These are phyloP conservation scores for Halyomorpha halys DNA, from an alignment of 1,140 invertebrate species.

Conservation along the genomic window DNA sequence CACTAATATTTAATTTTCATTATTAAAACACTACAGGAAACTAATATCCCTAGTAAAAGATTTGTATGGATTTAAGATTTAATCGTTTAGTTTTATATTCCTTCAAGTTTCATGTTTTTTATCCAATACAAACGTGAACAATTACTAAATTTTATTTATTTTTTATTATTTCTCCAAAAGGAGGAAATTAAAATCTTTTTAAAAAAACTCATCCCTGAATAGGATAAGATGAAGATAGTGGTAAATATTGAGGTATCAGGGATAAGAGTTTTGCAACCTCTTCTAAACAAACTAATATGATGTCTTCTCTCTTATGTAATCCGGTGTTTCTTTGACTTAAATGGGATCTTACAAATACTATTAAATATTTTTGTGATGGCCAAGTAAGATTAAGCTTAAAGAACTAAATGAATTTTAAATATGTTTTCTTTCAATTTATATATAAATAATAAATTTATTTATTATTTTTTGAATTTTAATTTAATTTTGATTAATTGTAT, in stretches of 20 bases:
- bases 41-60: no score
- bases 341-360: no score
- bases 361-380: background rate
- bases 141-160: background rate
- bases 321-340: no score
- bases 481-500: background rate
- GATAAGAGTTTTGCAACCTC: no score
- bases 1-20: no score
- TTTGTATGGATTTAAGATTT: background rate
- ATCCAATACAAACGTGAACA: background rate
- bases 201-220: no score
- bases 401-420: background rate
- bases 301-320: no score
- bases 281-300: no score
- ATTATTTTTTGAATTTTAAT: background rate
- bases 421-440: background rate
- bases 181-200: no score
- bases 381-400: background rate
- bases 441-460: background rate
- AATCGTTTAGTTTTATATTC: background rate
- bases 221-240: no score
- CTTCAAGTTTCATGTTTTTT: background rate
- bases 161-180: background rate
- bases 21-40: no score
- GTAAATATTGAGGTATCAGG: no score